Evolutionary conservation across 1,140 invertebrate species (phyloP), one percentile per base, ranked within the genome.

Genomic region (Drosophila dunni): DNA sequence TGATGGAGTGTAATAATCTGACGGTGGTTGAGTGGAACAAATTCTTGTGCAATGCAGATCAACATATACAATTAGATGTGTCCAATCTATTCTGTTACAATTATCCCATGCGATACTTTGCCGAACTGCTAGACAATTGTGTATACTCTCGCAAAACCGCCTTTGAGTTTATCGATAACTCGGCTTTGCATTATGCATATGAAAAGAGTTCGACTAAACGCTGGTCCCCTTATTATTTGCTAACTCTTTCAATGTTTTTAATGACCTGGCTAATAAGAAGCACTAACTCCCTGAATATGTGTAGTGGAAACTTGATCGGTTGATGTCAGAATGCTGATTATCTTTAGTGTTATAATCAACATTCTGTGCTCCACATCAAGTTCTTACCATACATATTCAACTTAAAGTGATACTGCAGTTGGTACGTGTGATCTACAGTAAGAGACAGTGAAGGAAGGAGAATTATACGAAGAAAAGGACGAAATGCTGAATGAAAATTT

Each of bases 401-500:
- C 57, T 11, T n/a, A 50, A 54, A 20, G 34, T 20, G 8, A 33
- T 20, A 17, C 24, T 57, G 50, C 63, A 57, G 56, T 61, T 9
- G 46, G 15, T 34, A 44, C 48, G 33, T 58, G 56, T 40, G 15
- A 44, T 42, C 54, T 40, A 15, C 36, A 44, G 15, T 34, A 6
- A 8, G 34, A 56, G 53, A 13, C 13, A 8, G 13, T 11, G 8
- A 56, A 20, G 10, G 24, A 20, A 11, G n/a, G 42, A 13, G 24
- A 42, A 33, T 11, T 20, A 20, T 20, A 20, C 17, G 3, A 8
- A 13, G 8, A 17, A 62, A 50, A 50, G 17, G 46, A 24, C 58
- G 13, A 62, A 62, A 57, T 65, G 38, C 74, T 67, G 17, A 79
- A 61, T 75, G 58, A 57, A 81, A 81, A 74, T 75, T 62, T 48